phyloP scores from a whole-genome alignment of 2,888 invertebrate genomes.

The Liodrosophila aerea region DNA sequence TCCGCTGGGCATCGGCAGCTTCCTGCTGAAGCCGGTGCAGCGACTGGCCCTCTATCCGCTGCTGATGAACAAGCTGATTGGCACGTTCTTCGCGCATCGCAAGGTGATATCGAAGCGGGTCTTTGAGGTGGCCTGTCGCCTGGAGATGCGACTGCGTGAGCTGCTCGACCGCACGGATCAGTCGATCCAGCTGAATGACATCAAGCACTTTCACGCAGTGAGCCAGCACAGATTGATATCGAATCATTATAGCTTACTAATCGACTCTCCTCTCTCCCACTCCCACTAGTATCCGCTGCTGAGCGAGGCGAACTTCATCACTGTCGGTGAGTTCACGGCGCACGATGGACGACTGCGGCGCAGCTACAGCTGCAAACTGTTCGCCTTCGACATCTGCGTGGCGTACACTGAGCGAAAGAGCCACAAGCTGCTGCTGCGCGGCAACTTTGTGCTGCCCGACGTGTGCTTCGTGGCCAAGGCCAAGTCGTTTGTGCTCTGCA shows the following conservation, averaged over 20 bases:
- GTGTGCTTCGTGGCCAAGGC: constrained; percentile 33
- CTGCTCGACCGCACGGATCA: constrained; percentile 41
- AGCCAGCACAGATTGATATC: too few relatives aligned
- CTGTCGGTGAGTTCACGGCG: constrained; percentile 27
- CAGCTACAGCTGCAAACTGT: constrained; percentile 40
- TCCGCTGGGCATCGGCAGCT: constrained; percentile 37
- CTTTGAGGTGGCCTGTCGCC: constrained; percentile 26
- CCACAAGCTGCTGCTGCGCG: constrained; percentile 25
- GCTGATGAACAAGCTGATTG: constrained; percentile 22
- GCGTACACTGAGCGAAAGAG: constrained; percentile 30
- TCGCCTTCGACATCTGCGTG: constrained; percentile 42
- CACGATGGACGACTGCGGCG: constrained; percentile 17
- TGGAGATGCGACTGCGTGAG: constrained; percentile 35
- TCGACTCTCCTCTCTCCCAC: not conserved
- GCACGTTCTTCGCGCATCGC: constrained; percentile 32
- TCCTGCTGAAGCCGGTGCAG: constrained; percentile 46
- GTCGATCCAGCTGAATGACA: constrained; percentile 42
- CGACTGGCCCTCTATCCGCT: constrained; percentile 39
- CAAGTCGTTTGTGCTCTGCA: constrained; percentile 40
- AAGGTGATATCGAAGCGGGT: constrained; percentile 23
- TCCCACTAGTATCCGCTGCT: constrained; percentile 24
- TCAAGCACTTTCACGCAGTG: constrained; percentile 40
- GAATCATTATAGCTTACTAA: too few relatives aligned
- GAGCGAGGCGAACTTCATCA: constrained; percentile 28
- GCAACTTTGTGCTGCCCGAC: constrained; percentile 38